Percentiles rank a stretch among this genome's conserved stretches.
Evolutionary conservation across 1,140 invertebrate genomes (phyloP).

Genomic region (Ephestia elutella): DNA sequence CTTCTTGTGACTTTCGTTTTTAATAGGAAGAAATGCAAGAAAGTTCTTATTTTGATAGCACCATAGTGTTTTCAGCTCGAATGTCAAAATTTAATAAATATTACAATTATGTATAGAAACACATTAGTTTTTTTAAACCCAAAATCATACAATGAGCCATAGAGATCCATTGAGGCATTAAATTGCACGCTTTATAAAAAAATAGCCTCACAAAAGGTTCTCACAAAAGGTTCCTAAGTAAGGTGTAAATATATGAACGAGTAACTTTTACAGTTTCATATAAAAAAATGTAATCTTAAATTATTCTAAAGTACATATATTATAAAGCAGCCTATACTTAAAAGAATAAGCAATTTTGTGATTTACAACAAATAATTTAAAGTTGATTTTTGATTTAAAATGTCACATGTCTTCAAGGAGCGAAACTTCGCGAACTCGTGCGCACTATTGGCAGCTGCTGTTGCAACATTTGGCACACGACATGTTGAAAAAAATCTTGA

Average conservation of each 20-base stretch:
- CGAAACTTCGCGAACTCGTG: conserved; percentile 49
- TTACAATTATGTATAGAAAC: too few relatives aligned
- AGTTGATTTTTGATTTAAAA: not conserved
- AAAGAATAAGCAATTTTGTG: not conserved
- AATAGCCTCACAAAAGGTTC: not conserved
- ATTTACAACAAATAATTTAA: not conserved
- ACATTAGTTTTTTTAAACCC: too few relatives aligned
- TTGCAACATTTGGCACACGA: conserved; percentile 61
- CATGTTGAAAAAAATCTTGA: conserved; percentile 25
- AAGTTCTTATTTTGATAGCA: too few relatives aligned
- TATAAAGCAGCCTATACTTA: too few relatives aligned
- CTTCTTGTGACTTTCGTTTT: too few relatives aligned
- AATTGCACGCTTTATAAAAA: conserved; percentile 11
- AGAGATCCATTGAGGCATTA: conserved; percentile 13
- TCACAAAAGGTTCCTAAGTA: not conserved
- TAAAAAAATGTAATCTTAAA: not conserved
- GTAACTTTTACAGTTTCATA: too few relatives aligned
- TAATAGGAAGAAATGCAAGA: too few relatives aligned
- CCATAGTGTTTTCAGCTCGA: too few relatives aligned
- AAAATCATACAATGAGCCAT: too few relatives aligned
- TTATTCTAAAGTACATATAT: not conserved
- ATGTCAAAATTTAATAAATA: too few relatives aligned
- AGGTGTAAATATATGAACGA: not conserved
- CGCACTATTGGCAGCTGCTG: conserved; percentile 33
- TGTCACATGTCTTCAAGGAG: conserved; percentile 28